Evolutionary conservation across 2,888 invertebrate genomes (phyloP).

Genomic region (Protodeltote pygarga): DNA sequence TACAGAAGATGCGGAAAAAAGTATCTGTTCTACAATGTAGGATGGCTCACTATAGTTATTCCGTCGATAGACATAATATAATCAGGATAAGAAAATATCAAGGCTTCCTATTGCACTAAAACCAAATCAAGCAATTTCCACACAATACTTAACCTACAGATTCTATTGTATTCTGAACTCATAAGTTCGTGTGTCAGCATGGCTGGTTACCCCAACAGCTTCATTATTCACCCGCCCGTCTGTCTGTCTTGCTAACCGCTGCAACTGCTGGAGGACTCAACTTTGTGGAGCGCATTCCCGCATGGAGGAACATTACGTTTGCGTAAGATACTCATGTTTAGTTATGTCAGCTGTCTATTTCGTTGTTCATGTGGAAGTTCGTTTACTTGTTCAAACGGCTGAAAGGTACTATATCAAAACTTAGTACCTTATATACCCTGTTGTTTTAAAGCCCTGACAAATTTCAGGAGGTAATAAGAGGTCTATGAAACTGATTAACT

Average conservation of each 20-base stretch:
- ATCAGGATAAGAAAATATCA: no score
- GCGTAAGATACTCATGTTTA: no score
- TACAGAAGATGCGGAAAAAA: no score
- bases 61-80: no score
- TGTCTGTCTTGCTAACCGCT: not conserved
- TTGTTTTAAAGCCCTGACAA: no score
- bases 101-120: no score
- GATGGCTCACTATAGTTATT: no score
- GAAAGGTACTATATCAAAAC: not conserved
- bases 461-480: no score
- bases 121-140: not conserved
- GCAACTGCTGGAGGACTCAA: constrained; percentile 9
- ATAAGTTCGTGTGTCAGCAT: not conserved
- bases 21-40: no score
- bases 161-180: constrained; percentile 5
- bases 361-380: not conserved
- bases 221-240: constrained; percentile 2
- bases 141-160: not conserved
- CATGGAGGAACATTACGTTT: constrained; percentile 1
- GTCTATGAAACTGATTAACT: no score
- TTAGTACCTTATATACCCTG: no score
- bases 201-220: not conserved
- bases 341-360: not conserved
- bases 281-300: constrained; percentile 15
- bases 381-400: not conserved